Evolutionary conservation across 1,140 invertebrate genomes (phyloP).

Genomic region (Venturia canescens): DNA sequence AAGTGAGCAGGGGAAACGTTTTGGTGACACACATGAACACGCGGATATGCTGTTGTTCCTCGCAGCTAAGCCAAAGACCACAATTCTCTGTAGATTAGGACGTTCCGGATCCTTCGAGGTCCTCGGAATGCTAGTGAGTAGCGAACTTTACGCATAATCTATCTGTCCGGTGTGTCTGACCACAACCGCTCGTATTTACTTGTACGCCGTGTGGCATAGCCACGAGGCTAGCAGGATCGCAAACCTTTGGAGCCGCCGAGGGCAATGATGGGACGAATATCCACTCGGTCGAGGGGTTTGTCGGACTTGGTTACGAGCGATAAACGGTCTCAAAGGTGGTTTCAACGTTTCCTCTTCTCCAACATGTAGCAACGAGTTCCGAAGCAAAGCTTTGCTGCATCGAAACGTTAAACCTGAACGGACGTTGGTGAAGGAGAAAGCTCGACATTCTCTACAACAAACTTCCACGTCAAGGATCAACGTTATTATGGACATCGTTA

Average conservation of each 20-base stretch:
- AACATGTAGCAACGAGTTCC: neutral
- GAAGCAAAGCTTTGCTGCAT: conserved; percentile 25
- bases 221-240: neutral
- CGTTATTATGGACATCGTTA: neutral
- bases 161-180: conserved; percentile 32
- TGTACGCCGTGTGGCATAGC: neutral
- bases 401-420: neutral
- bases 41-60: neutral
- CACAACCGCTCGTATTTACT: conserved; percentile 46
- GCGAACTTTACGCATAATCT: conserved; percentile 45
- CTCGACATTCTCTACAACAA: neutral
- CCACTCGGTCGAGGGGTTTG: conserved; percentile 16
- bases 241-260: neutral
- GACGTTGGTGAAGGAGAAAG: neutral
- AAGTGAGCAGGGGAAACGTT: neutral
- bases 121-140: neutral
- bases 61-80: conserved; percentile 26
- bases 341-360: conserved; percentile 5
- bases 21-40: conserved; percentile 27
- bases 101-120: neutral
- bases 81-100: conserved; percentile 44
- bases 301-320: conserved; percentile 31
- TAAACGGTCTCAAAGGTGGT: conserved; percentile 44
- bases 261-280: conserved; percentile 30
- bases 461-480: neutral